A percentile compares a stretch with the other conserved stretches of the same genome.
These are phyloP conservation scores for Sphinx pinastri DNA, from an alignment of 2,888 invertebrate genomes.

Conservation along the genomic window DNA sequence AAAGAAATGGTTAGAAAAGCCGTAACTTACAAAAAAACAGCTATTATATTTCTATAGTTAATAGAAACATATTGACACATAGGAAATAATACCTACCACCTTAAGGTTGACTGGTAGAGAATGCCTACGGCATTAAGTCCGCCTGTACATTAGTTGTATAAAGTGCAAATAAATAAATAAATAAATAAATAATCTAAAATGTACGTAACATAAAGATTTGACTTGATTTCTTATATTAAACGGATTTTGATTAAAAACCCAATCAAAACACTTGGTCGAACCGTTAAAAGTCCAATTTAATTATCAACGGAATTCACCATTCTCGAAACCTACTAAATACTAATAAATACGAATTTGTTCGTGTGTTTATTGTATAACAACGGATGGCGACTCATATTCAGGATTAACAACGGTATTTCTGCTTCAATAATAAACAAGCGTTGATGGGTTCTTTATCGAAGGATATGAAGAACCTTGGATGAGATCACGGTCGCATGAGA, in stretches of 20 bases:
- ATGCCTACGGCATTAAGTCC: too few relatives aligned
- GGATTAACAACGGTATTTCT: constrained; percentile 18
- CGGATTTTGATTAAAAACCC: not conserved
- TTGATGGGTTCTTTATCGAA: not conserved
- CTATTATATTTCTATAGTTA: too few relatives aligned
- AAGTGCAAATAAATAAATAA: too few relatives aligned
- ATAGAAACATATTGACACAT: too few relatives aligned
- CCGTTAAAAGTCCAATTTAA: not conserved
- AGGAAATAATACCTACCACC: too few relatives aligned
- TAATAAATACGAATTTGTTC: constrained; percentile 1
- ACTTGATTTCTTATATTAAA: not conserved
- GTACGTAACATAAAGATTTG: not conserved
- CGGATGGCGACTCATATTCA: not conserved
- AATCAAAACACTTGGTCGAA: not conserved
- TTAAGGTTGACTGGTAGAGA: too few relatives aligned
- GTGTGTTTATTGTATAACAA: constrained; percentile 7
- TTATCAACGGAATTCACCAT: constrained; percentile 9
- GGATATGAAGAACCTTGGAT: not conserved
- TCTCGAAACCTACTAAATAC: not conserved
- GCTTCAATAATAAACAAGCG: constrained; percentile 15
- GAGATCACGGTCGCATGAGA: not conserved
- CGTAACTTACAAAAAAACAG: too few relatives aligned
- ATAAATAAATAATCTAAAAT: not conserved
- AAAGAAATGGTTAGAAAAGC: too few relatives aligned
- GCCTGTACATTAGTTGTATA: too few relatives aligned